Evolutionary conservation across 2,797 vertebrate species (phyloP).

Genomic region (Vultur gryphus): DNA sequence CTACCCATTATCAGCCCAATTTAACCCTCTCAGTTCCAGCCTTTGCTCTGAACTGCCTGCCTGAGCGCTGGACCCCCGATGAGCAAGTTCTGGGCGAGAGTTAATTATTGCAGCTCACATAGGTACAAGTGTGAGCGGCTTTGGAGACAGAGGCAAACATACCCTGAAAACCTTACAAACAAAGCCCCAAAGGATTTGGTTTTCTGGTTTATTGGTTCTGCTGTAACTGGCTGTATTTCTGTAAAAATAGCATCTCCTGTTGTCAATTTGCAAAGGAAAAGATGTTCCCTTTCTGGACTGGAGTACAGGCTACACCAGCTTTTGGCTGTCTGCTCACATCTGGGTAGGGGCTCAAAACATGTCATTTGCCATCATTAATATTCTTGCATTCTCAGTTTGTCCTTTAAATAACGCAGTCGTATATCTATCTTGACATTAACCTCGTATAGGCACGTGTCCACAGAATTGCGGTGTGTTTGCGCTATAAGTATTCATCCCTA

Average conservation of each 20-base stretch:
- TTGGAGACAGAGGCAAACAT: neutral
- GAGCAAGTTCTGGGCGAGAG: neutral
- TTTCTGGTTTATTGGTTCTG: neutral
- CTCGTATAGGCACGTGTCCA: accelerated
- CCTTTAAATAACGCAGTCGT: neutral
- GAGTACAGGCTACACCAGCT: neutral
- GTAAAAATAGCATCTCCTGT: neutral
- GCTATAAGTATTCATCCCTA: neutral
- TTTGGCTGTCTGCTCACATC: neutral
- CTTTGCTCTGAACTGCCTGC: neutral
- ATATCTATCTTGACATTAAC: neutral
- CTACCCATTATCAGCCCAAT: neutral
- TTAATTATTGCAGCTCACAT: neutral
- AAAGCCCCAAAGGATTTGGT: neutral
- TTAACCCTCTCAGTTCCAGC: neutral
- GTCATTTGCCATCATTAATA: neutral
- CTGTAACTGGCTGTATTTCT: neutral
- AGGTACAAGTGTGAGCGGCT: neutral
- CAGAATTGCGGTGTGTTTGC: neutral
- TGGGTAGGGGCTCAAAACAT: neutral
- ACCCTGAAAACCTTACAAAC: neutral
- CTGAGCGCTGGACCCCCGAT: accelerated
- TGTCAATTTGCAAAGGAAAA: neutral
- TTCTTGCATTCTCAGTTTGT: neutral
- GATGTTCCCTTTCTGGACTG: neutral